Evolutionary conservation across 2,888 invertebrate species (phyloP), one percentile per base, ranked within the genome.

Genomic region (Drosophila formosana): DNA sequence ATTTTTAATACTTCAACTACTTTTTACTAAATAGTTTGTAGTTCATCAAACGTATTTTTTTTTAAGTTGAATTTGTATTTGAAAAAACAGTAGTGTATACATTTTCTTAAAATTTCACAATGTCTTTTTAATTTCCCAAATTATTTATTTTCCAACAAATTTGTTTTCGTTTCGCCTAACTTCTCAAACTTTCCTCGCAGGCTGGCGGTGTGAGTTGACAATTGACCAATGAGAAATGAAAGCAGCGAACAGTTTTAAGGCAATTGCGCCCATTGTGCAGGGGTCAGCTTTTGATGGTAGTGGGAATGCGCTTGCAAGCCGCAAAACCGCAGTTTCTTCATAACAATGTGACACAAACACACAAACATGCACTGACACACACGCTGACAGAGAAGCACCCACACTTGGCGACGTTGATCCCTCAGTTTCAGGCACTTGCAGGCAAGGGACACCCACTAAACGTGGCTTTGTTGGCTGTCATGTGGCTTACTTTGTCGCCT

Each of bases 321-420:
- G 41, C 73, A 71, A 64, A 65, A 71, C 71, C 76, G 53, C 76
- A 71, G 47, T 58, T 47, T 49, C 60, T 57, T 65, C 73, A 66
- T 60, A 61, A 64, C 70, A 9, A 52, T 63, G 51, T 63, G 56
- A 67, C 77, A 72, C 49, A 41, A 41, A 32, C 26, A 46, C n/a
- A 51, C 37, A 5, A 13, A 13, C 18, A 9, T 23, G 2, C 39
- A n/a, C 34, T 52, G 45, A 5, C 51, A 11, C 45, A n/a, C 34
- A 46, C 4, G 18, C 26, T 2, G 18, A 26, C 50, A 43, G 5
- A 9, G 32, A 46, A 6, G 3, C 32, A 9, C 45, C 25, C 9
- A 32, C 32, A n/a, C 13, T 11, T 13, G 8, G 6, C 32, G 11
- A 34, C 4, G 18, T n/a, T 7, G 25, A 62, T 26, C 11, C 23